A percentile compares a stretch with the other conserved stretches of the same genome.
Evolutionary conservation across 2,797 vertebrate species (phyloP).

Genomic region (Clarias fuscus): DNA sequence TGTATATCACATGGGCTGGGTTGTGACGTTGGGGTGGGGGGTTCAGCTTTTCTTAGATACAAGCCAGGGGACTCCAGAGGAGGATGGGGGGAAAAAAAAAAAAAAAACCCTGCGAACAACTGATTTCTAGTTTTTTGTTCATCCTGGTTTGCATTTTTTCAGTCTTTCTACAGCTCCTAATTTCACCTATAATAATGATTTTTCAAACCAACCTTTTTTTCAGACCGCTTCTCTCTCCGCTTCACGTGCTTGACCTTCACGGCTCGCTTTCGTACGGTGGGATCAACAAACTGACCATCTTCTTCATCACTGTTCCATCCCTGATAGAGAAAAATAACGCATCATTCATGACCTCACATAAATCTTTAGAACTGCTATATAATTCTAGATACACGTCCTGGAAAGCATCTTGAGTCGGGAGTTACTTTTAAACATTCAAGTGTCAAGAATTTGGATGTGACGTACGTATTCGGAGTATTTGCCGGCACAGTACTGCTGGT

Average conservation of each 20-base stretch:
- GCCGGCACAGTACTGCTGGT: slow-evolving; percentile 84
- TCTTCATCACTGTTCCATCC: slow-evolving; percentile 89
- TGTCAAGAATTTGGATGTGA: neutral
- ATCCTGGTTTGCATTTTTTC: neutral
- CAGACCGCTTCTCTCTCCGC: slow-evolving; percentile 84
- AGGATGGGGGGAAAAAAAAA: too few species aligned
- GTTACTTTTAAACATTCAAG: neutral
- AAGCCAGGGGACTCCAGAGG: too few species aligned
- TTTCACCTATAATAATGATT: too few species aligned
- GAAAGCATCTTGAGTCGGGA: neutral
- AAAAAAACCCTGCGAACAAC: neutral
- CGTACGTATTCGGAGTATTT: slow-evolving; percentile 76
- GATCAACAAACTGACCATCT: slow-evolving; percentile 77
- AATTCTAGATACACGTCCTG: neutral
- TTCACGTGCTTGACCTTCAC: slow-evolving; percentile 94
- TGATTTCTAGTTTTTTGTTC: neutral
- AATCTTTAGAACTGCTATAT: neutral
- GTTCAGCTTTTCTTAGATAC: too few species aligned
- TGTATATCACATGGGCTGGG: too few species aligned
- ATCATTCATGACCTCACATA: neutral
- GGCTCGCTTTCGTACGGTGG: slow-evolving; percentile 81
- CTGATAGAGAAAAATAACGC: slow-evolving; percentile 61
- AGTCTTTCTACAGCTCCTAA: neutral
- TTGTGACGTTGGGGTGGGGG: too few species aligned
- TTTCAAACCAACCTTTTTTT: slow-evolving; percentile 80